Base-by-base conservation (phyloP, 2,888 invertebrate genomes). In the Andrena dorsata region DNA sequence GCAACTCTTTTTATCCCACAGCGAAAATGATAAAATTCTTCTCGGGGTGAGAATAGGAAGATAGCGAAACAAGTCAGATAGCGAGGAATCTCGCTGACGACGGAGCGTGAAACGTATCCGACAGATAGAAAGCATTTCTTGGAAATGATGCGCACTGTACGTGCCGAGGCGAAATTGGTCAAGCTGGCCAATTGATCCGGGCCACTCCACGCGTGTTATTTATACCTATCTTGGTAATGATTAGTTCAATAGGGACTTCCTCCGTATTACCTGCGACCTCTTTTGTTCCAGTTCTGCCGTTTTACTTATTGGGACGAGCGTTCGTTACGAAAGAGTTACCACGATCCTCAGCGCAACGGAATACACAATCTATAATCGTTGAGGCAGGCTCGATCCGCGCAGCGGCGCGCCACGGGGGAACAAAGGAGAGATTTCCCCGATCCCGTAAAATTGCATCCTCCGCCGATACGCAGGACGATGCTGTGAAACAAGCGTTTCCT, bases 211-310 rank as follows among this genome's bases (percentile, higher is more conserved):
- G 49, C 51, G 76, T 76, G 82, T 88, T 88, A 88, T 88, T 87
- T 88, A 83, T 87, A 85, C 82, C 88, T 82, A 87, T 88, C 85
- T 86, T 83, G 83, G 49, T 86, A 84, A 88, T 88, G 86, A 89
- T 88, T 79, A 85, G 89, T 88, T 88, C 85, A 88, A 88, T 88
- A 83, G 87, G 88, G 49, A 89, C 88, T 89, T 88, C 88, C 88
- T 88, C 84, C 64, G 69, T 83, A 88, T 81, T 88, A 86, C 87
- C 88, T 87, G 88, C 70, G 88, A 87, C 88, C 88, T 88, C 85
- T 88, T 88, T 88, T 84, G 85, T 86, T 83, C 82, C 85, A 84
- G 80, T 85, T 86, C 86, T 81, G 76, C 63, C 77, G 53, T 82
- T 82, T 85, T 70, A 72, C 86, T 56, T 61, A 82, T 86, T 76